These are phyloP conservation scores for Cherax quadricarinatus DNA, from an alignment of 1,140 invertebrate species.

Conservation along the genomic window DNA sequence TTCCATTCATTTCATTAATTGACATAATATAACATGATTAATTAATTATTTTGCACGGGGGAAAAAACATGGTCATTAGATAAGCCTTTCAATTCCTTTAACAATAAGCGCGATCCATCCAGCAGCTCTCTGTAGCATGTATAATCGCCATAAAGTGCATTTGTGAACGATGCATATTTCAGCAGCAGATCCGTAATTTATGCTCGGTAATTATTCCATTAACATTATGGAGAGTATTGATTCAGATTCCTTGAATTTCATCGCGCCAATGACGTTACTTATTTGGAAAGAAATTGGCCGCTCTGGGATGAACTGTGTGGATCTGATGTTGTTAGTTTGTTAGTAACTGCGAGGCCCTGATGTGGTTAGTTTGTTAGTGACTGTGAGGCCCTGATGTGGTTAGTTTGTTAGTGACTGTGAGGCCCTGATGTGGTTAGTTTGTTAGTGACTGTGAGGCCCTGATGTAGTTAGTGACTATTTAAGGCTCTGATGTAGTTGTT, in stretches of 20 bases:
- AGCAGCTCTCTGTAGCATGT: constrained; percentile 35
- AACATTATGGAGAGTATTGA: constrained; percentile 36
- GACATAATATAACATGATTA: constrained; percentile 33
- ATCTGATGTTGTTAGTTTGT: too few species aligned
- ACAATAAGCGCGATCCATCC: constrained; percentile 34
- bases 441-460: too few species aligned
- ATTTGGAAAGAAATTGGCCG: not conserved
- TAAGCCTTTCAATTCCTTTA: constrained; percentile 24
- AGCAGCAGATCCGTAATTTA: constrained; percentile 40
- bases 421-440: too few species aligned
- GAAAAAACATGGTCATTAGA: constrained; percentile 33
- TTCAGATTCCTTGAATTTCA: constrained; percentile 35
- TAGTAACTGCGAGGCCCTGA: too few species aligned
- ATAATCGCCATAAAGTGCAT: constrained; percentile 51
- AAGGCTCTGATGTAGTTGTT: too few species aligned
- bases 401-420: too few species aligned
- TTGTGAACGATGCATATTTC: constrained; percentile 37
- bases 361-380: too few species aligned
- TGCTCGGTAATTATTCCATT: constrained; percentile 41
- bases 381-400: too few species aligned
- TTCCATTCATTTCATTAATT: constrained; percentile 21
- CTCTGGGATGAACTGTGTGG: too few species aligned
- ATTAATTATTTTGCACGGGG: constrained; percentile 25
- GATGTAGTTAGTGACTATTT: too few species aligned
- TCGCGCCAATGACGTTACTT: not conserved